Evolutionary conservation across 2,113 vertebrate species (phyloP).

Genomic region (Labeo catla): DNA sequence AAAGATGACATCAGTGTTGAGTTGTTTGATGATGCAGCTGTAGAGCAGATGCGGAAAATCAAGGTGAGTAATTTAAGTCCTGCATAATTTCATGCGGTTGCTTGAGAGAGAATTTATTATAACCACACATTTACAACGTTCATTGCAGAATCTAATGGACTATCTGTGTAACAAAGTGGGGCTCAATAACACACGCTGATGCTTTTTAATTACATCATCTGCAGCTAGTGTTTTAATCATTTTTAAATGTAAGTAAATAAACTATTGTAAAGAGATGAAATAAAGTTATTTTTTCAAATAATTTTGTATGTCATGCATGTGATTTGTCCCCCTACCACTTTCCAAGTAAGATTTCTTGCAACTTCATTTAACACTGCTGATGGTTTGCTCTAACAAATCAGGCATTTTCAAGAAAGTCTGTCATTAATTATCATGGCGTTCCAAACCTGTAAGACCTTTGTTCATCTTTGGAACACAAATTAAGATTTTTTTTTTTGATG

Average conservation of each 20-base stretch:
- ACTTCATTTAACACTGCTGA: neutral
- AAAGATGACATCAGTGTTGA: constrained; percentile 56
- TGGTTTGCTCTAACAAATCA: neutral
- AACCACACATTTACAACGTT: neutral
- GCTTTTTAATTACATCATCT: neutral
- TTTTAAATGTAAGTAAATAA: constrained; percentile 4
- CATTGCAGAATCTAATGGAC: constrained; percentile 54
- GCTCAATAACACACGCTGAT: constrained; percentile 39
- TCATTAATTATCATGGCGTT: too few species aligned
- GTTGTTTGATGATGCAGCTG: constrained; percentile 45
- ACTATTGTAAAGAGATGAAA: constrained; percentile 3
- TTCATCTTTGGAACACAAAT: too few species aligned
- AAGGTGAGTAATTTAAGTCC: constrained; percentile 22
- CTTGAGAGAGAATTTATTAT: neutral
- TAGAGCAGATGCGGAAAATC: constrained; percentile 52
- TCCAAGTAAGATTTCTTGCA: neutral
- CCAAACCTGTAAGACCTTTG: too few species aligned
- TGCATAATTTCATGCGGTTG: accelerated
- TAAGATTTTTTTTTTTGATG: too few species aligned
- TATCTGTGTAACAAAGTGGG: constrained; percentile 53
- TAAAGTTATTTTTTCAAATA: neutral
- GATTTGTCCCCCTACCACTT: accelerated
- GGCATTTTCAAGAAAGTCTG: too few species aligned
- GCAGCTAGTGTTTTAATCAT: neutral
- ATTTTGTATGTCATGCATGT: neutral